Evolutionary conservation across 37 sponge, comb jelly and placozoan species (phyloP).

Genomic region (Chondrilla cf. caribensis): DNA sequence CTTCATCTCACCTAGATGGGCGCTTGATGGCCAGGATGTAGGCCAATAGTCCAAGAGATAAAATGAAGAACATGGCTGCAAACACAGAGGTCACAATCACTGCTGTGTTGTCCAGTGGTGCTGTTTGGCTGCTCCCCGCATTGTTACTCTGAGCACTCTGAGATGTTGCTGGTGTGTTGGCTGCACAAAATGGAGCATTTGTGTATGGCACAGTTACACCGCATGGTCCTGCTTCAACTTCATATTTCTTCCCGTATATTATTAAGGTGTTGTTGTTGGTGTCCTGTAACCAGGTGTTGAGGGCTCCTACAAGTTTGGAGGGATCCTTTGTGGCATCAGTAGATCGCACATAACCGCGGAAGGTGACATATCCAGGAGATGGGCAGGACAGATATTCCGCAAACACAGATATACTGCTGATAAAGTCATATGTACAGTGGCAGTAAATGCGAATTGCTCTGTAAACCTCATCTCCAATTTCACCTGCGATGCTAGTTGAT

Average conservation of each 20-base stretch:
- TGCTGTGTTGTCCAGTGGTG: neutral
- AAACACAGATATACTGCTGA: neutral
- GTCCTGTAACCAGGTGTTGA: constrained; percentile 2
- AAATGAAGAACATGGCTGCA: constrained; percentile 23
- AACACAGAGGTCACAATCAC: constrained; percentile 9
- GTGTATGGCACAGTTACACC: neutral
- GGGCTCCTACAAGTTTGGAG: neutral
- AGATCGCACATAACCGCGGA: neutral
- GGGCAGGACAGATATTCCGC: neutral
- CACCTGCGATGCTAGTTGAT: neutral
- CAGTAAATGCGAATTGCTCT: neutral
- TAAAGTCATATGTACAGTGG: neutral
- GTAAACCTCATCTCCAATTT: neutral
- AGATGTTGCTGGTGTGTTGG: no score
- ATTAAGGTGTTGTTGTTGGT: constrained; percentile 1
- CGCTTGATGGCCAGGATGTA: neutral
- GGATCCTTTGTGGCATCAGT: neutral
- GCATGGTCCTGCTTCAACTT: constrained; percentile 1
- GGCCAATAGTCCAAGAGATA: neutral
- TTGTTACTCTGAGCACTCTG: neutral
- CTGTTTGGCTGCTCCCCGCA: neutral
- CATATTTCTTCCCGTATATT: neutral
- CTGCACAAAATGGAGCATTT: neutral
- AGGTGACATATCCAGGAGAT: neutral
- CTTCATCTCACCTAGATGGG: no score